Percentiles rank a stretch among this genome's conserved stretches.
These are phyloP conservation scores for Cryptocephalus moraei DNA, from an alignment of 2,888 invertebrate genomes.

Conservation along the genomic window DNA sequence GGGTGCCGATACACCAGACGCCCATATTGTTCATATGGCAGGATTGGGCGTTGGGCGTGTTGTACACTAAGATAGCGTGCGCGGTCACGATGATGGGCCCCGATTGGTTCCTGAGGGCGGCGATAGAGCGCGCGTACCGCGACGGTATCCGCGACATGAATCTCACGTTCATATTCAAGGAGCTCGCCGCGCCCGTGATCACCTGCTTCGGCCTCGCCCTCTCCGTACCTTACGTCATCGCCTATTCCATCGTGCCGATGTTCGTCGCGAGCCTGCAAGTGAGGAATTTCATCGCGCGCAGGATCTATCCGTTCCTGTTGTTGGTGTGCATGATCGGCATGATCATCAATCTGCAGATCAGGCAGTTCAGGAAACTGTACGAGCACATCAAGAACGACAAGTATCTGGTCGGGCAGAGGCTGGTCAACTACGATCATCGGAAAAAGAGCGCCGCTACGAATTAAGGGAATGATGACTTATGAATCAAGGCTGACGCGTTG, in stretches of 20 bases:
- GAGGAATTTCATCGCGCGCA: conserved; percentile 67
- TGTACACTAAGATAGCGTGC: conserved; percentile 95
- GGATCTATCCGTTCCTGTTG: conserved; percentile 84
- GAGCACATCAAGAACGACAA: conserved; percentile 99
- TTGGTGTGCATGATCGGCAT: conserved; percentile 56
- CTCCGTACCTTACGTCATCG: conserved; percentile 86
- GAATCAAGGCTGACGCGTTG: too few species aligned
- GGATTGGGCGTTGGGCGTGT: conserved; percentile 95
- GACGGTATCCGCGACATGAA: conserved; percentile 92
- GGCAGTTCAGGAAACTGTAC: conserved; percentile 88
- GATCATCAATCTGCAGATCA: conserved; percentile 75
- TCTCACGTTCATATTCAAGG: conserved; percentile 72
- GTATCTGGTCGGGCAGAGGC: conserved; percentile 90
- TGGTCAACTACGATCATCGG: conserved; percentile 93
- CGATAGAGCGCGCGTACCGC: conserved; percentile 87
- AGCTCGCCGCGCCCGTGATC: conserved; percentile 83
- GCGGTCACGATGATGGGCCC: conserved; percentile 97
- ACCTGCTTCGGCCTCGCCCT: conserved; percentile 81
- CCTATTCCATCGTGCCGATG: conserved; percentile 65
- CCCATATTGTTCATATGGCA: conserved; percentile 85
- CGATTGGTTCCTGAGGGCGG: conserved; percentile 85
- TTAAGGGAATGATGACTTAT: neutral
- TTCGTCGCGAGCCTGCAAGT: conserved; percentile 52
- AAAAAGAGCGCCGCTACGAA: conserved; percentile 26
- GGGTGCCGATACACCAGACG: conserved; percentile 86